Conservation (phyloP, 1,140 invertebrate species). For the Archegozetes longisetosus region DNA sequence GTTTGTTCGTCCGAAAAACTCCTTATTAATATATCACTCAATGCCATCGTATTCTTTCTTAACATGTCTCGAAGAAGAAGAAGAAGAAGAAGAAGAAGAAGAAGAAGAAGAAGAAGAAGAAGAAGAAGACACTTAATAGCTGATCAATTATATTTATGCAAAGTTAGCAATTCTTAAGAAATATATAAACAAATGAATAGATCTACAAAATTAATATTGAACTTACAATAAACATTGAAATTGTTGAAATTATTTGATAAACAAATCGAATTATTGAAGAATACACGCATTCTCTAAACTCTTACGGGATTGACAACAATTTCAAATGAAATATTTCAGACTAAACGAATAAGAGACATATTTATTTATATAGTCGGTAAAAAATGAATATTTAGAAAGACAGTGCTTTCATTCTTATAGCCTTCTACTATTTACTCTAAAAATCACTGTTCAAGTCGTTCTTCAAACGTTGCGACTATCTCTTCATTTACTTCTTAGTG, state of each 20-base stretch:
- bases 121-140: constrained; percentile 66
- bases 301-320: constrained; percentile 50
- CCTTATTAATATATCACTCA: constrained; percentile 70
- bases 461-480: constrained; percentile 75
- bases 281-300: constrained; percentile 89
- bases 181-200: not conserved
- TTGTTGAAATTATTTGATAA: constrained; percentile 93
- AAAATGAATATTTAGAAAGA: constrained; percentile 80
- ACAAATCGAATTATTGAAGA: constrained; percentile 84
- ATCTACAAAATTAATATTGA: not conserved
- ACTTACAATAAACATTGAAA: constrained; percentile 35
- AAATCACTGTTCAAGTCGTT: constrained; percentile 85
- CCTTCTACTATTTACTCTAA: constrained; percentile 85
- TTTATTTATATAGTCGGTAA: constrained; percentile 63
- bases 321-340: constrained; percentile 65
- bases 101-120: too few species aligned
- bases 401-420: constrained; percentile 79
- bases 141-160: constrained; percentile 83
- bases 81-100: too few species aligned
- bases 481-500: constrained; percentile 53
- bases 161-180: constrained; percentile 65
- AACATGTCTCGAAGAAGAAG: constrained; percentile 85
- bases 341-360: constrained; percentile 13
- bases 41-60: constrained; percentile 80
- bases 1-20: constrained; percentile 79